Conservation (phyloP, 1,140 invertebrate genomes). For the Drosophila pectinifera region DNA sequence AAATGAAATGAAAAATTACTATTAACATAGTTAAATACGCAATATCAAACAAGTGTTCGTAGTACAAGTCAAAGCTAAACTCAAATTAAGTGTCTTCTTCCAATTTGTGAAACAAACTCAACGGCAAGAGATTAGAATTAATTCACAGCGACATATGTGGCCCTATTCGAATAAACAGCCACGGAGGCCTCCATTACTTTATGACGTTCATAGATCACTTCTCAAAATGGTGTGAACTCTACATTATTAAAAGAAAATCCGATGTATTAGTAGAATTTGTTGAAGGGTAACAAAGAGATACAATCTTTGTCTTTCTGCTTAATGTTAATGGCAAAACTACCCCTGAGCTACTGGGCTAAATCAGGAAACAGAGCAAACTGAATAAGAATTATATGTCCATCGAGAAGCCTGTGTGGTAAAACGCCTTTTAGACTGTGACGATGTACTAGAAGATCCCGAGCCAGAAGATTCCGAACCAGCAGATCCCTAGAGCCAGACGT, state of each 20-base stretch:
- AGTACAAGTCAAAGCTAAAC: not conserved
- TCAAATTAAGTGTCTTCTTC: constrained; percentile 14
- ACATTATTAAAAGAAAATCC: constrained; percentile 1
- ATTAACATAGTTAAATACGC: too few species aligned
- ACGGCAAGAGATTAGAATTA: not conserved
- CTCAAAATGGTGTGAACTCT: constrained; percentile 7
- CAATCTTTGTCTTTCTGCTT: too few species aligned
- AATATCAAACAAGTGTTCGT: constrained; percentile 5
- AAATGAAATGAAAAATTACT: too few species aligned
- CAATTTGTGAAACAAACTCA: constrained; percentile 13
- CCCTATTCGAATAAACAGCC: not conserved
- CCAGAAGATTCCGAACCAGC: too few species aligned
- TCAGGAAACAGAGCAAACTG: constrained; percentile 26
- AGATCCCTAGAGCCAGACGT: too few species aligned
- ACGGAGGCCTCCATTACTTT: constrained; percentile 5
- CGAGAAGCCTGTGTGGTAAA: constrained; percentile 47
- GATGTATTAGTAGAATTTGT: too few species aligned
- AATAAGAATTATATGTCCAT: constrained; percentile 69
- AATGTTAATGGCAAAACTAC: constrained; percentile 14
- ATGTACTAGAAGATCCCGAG: too few species aligned
- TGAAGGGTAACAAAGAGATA: too few species aligned
- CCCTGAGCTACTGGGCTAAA: constrained; percentile 42
- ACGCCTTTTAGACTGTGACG: not conserved
- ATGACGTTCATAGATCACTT: constrained; percentile 9
- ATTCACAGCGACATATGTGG: constrained; percentile 13